Base-by-base conservation (phyloP, 2,797 vertebrate species). In the Danio tinwini region DNA sequence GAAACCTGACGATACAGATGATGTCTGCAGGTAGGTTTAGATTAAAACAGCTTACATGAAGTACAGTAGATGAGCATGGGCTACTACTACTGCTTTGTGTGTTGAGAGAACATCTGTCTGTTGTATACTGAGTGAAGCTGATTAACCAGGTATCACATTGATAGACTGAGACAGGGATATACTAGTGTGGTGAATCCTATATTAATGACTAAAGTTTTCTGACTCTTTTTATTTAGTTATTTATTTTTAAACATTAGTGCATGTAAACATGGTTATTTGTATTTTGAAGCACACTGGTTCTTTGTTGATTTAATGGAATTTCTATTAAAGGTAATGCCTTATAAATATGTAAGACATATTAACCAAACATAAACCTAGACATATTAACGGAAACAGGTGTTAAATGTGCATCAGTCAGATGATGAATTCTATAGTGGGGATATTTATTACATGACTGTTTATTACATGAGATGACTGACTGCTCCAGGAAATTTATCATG, bases 371-470 rank as follows among this genome's bases (percentile, higher is more conserved):
- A 29, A 29, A 29, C 29, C 29, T 29, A 68, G 16, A 37, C 2
- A 3, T 68, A 14, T 37, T 50, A 50, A 68, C 14, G 49, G 5
- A 49, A 68, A 21, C 19, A 16, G 19, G 37, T 0, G 1, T 49
- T 67, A 68, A 49, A 37, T 68, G 19, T 37, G 19, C 45, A 10
- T 67, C 49, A 50, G 49, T 68, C 44, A 68, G 45, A 68, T n/a
- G 7, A 50, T 6, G 13, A 50, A 37, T 68, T 5, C 21, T n/a
- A 50, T 50, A 16, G 50, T 37, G 14, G 47, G 9, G 50, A 68
- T 39, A 14, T 9, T 68, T n/a, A 3, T 37, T 7, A 37, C 0
- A 6, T 68, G 14, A 52, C 52, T 68, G 52, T n/a, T 16, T 10
- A 52, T n/a, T 68, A n/a, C 49, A 50, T 67, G 6, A 37, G 13